Evolutionary conservation across 2,888 invertebrate species (phyloP).

Genomic region (Morpho helenor): DNA sequence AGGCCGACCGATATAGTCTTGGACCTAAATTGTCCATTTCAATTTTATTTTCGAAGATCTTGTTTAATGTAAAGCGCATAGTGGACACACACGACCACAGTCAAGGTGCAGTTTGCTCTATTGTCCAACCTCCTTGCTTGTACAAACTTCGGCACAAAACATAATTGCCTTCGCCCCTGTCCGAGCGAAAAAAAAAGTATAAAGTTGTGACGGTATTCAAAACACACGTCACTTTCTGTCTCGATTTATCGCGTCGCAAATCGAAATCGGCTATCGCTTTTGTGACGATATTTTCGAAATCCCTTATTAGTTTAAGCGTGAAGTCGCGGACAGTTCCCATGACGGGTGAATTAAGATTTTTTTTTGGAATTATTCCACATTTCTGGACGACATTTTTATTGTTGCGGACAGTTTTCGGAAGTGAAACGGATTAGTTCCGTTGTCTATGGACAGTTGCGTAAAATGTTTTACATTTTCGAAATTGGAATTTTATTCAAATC

Average conservation of each 20-base stretch:
- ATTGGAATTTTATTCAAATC: conserved; percentile 27
- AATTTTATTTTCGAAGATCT: not conserved
- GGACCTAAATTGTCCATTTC: too few species aligned
- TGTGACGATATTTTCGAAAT: conserved; percentile 39
- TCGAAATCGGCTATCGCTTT: conserved; percentile 43
- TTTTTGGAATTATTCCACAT: conserved; percentile 36
- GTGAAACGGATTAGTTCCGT: conserved; percentile 65
- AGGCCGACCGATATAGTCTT: not conserved
- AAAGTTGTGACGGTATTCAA: conserved; percentile 71
- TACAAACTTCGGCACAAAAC: conserved; percentile 57
- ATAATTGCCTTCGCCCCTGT: conserved; percentile 72
- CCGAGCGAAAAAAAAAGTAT: conserved; percentile 45
- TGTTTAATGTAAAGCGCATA: conserved; percentile 21
- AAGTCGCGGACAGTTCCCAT: conserved; percentile 71
- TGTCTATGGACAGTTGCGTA: conserved; percentile 44
- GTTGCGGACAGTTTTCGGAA: conserved; percentile 54
- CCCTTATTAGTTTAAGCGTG: conserved; percentile 68
- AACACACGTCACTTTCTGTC: conserved; percentile 72
- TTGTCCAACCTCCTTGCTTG: conserved; percentile 54
- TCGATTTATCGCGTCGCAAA: conserved; percentile 65
- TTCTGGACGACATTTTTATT: conserved; percentile 52
- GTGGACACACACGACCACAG: conserved; percentile 58
- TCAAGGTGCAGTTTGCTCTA: conserved; percentile 53
- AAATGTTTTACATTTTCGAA: conserved; percentile 27
- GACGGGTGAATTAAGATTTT: conserved; percentile 64